Percentiles rank a stretch among this genome's conserved stretches.
These are phyloP conservation scores for Drosophila triauraria DNA, from an alignment of 1,140 invertebrate species.

Conservation along the genomic window DNA sequence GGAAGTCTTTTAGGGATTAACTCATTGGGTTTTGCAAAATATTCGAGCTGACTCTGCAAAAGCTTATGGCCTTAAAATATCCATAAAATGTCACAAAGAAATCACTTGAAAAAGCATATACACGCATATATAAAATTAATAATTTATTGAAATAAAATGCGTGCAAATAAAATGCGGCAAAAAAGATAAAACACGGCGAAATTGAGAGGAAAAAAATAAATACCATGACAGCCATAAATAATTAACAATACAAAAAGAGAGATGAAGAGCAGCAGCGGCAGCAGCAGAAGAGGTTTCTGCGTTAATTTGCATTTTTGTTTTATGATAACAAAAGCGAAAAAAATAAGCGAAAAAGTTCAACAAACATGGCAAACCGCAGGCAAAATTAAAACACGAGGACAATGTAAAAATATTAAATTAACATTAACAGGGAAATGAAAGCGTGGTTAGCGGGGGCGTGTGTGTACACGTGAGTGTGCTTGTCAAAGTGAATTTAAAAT, in stretches of 20 bases:
- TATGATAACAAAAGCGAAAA: conserved; percentile 63
- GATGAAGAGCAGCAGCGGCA: conserved; percentile 45
- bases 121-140: conserved; percentile 57
- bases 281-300: conserved; percentile 56
- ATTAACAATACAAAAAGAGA: conserved; percentile 71
- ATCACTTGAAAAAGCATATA: conserved; percentile 21
- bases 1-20: conserved; percentile 26
- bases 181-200: conserved; percentile 35
- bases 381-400: conserved; percentile 76
- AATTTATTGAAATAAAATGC: conserved; percentile 76
- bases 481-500: conserved; percentile 84
- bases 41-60: conserved; percentile 17
- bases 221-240: conserved; percentile 74
- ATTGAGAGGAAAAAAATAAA: conserved; percentile 42
- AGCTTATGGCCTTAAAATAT: conserved; percentile 44
- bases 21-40: conserved; percentile 11
- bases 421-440: conserved; percentile 70
- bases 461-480: conserved; percentile 31
- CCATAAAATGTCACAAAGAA: conserved; percentile 38
- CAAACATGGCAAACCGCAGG: conserved; percentile 65
- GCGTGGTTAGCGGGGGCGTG: conserved; percentile 12
- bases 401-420: conserved; percentile 84
- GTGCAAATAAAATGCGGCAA: conserved; percentile 52
- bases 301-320: conserved; percentile 82
- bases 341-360: conserved; percentile 39